Percentiles rank a stretch among this genome's conserved stretches.
Conservation (phyloP, 2,888 invertebrate species). For the Blastobasis lacticolella region DNA sequence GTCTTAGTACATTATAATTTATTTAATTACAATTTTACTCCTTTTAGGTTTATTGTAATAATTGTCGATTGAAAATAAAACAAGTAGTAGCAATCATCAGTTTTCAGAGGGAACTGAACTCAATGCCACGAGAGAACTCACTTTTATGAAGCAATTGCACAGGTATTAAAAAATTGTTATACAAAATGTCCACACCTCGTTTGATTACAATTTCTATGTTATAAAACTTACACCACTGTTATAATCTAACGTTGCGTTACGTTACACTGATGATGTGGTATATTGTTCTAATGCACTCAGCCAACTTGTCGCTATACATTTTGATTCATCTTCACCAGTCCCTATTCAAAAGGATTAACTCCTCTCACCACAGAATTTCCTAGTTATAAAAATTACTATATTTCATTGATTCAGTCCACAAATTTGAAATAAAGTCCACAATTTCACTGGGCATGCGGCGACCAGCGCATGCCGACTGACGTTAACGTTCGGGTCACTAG, state of each 20-base stretch:
- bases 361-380: slow-evolving; percentile 72
- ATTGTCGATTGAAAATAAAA: slow-evolving; percentile 12
- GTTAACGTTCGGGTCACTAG: slow-evolving; percentile 69
- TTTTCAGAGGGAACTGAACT: slow-evolving; percentile 20
- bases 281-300: slow-evolving; percentile 44
- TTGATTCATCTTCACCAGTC: slow-evolving; percentile 52
- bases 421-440: slow-evolving; percentile 73
- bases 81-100: slow-evolving; percentile 3
- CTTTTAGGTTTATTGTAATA: slow-evolving; percentile 4
- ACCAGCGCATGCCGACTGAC: slow-evolving; percentile 46
- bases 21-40: background rate
- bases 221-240: slow-evolving; percentile 60
- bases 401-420: slow-evolving; percentile 67
- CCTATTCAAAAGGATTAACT: slow-evolving; percentile 62
- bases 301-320: slow-evolving; percentile 36
- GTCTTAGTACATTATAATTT: background rate
- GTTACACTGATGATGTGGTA: slow-evolving; percentile 43
- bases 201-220: slow-evolving; percentile 59
- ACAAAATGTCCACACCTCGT: slow-evolving; percentile 67
- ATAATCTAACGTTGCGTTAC: slow-evolving; percentile 29
- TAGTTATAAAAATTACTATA: slow-evolving; percentile 71
- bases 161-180: slow-evolving; percentile 61
- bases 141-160: slow-evolving; percentile 31
- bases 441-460: slow-evolving; percentile 13
- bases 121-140: slow-evolving; percentile 70